Base-by-base conservation (phyloP, 1,140 invertebrate genomes). In the Babylonia areolata region DNA sequence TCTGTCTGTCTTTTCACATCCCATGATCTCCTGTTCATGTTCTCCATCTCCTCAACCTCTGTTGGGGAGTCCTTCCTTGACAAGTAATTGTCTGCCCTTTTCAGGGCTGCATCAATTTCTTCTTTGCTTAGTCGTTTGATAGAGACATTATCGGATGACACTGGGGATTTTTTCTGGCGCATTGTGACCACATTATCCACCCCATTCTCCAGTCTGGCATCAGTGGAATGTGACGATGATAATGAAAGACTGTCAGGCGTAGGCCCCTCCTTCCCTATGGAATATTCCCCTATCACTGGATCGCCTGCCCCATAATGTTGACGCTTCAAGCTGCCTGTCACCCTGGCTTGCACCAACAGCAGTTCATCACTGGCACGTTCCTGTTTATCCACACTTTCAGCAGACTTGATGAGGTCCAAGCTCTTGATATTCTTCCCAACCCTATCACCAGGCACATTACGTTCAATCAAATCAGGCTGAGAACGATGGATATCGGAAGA, bases 71-170 rank as follows among this genome's bases (percentile, higher is more conserved):
- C 17, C 11, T 87, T 37, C 46, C 86, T 88, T 69, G 89, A 87
- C 82, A 90, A 87, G 83, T 93, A 93, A n/a, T 84, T 89, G 84
- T 93, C 91, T 33, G 92, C 92, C 81, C 87, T 87, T 42, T 90
- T 89, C 33, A 93, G 79, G 35, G 92, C 92, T 54, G 90, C 89
- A 71, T 92, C 89, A 64, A 93, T 91, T 83, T 93, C 92, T 39
- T 92, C 90, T 80, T 88, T 87, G 81, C 91, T 91, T 9, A 93
- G 42, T 35, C 91, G 82, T 64, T 90, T 90, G 3, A 78, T 84
- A 12, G 73, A 51, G 17, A 35, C 51, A n/a, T 15, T 37, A 51
- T 40, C 35, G 31, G 84, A 71, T 1, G 85, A 54, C 9, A 51
- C 64, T 1, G 51, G 5, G 51, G 82, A 71, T 40, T 84, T 87